Percentiles rank a stretch among this genome's conserved stretches.
phyloP scores from a whole-genome alignment of 2,797 vertebrate species.

The Neoniphon sammara region DNA sequence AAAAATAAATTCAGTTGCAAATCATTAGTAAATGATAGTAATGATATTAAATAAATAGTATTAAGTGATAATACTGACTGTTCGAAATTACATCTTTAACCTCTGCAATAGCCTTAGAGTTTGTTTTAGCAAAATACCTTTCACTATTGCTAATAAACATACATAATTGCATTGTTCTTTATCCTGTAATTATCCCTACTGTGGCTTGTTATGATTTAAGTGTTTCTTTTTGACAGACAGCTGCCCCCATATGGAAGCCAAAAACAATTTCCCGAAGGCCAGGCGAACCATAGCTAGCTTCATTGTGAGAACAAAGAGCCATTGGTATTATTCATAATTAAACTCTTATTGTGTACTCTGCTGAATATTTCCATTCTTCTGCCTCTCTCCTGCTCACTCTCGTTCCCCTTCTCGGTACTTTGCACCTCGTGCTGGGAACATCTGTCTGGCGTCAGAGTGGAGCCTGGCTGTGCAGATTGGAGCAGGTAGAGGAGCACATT shows the following conservation, averaged over 20 bases:
- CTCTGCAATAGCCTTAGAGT: slow-evolving; percentile 46
- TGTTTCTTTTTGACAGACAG: slow-evolving; percentile 81
- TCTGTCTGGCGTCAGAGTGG: slow-evolving; percentile 85
- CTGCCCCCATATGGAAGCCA: slow-evolving; percentile 83
- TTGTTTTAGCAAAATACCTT: slow-evolving; percentile 66
- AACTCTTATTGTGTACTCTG: slow-evolving; percentile 81
- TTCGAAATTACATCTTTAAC: slow-evolving; percentile 49
- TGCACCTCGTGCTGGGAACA: slow-evolving; percentile 84
- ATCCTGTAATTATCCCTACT: slow-evolving; percentile 72
- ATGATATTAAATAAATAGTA: no score
- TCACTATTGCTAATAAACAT: slow-evolving; percentile 70
- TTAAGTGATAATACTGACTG: slow-evolving; percentile 19
- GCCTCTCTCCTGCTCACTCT: slow-evolving; percentile 70
- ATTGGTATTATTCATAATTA: slow-evolving; percentile 84
- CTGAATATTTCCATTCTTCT: slow-evolving; percentile 83
- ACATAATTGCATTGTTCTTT: slow-evolving; percentile 76
- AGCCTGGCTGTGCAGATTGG: slow-evolving; percentile 85
- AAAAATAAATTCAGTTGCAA: no score
- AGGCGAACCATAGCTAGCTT: slow-evolving; percentile 74
- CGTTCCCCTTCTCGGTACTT: slow-evolving; percentile 76
- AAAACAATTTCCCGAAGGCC: slow-evolving; percentile 81
- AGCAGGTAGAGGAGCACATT: slow-evolving; percentile 86
- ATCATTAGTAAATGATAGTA: no score
- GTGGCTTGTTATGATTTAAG: slow-evolving; percentile 72
- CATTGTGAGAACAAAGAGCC: slow-evolving; percentile 79